Conservation (phyloP, 2,113 vertebrate species). For the Campylomormyrus numenius region DNA sequence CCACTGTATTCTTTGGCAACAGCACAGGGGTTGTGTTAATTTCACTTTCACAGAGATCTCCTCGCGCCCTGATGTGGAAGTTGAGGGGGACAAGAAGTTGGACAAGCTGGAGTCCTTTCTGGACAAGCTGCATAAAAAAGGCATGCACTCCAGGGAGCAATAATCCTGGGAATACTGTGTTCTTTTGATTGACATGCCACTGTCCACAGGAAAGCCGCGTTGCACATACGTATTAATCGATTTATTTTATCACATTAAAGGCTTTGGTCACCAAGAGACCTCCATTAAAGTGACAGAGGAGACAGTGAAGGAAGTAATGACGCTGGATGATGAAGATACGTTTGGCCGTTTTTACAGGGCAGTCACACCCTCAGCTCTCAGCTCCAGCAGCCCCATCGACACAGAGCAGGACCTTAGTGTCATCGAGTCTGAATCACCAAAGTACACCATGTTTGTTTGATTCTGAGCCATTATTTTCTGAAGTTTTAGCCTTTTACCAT, state of each 20-base stretch:
- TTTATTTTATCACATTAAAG: conserved; percentile 30
- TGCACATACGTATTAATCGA: neutral
- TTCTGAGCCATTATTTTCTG: neutral
- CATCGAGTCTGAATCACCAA: conserved; percentile 52
- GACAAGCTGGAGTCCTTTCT: conserved; percentile 73
- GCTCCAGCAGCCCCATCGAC: conserved; percentile 35
- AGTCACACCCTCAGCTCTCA: conserved; percentile 35
- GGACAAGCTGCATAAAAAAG: conserved; percentile 66
- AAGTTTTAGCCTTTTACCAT: neutral
- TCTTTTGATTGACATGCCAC: neutral
- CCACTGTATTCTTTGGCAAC: neutral
- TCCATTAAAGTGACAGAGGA: conserved; percentile 63
- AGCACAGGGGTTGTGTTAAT: neutral
- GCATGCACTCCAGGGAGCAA: conserved; percentile 28
- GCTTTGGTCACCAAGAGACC: conserved; percentile 39
- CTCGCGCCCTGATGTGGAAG: conserved; percentile 48
- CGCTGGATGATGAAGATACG: conserved; percentile 62
- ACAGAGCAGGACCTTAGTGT: conserved; percentile 58
- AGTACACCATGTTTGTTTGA: conserved; percentile 37
- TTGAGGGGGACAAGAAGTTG: conserved; percentile 65
- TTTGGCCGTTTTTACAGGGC: conserved; percentile 61
- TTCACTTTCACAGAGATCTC: conserved; percentile 55
- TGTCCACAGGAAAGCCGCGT: neutral
- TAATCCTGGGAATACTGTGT: neutral
- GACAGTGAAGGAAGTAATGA: conserved; percentile 68